Evolutionary conservation across 2,888 invertebrate genomes (phyloP).

Genomic region (Melanotus villosus): DNA sequence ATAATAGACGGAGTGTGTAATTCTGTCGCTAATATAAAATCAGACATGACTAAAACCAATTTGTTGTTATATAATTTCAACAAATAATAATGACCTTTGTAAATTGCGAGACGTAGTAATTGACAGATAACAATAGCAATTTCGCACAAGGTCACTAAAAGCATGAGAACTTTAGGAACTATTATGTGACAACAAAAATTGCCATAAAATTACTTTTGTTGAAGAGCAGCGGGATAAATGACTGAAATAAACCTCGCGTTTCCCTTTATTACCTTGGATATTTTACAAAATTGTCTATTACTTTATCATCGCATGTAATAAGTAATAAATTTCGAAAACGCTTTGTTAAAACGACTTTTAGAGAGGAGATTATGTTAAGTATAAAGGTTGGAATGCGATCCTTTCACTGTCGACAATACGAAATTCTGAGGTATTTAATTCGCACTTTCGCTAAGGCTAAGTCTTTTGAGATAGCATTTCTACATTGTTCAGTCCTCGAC

Average conservation of each 20-base stretch:
- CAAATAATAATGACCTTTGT: conserved; percentile 40
- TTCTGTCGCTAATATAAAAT: conserved; percentile 26
- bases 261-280: background rate
- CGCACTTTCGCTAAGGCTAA: too few species aligned
- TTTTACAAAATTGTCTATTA: too few species aligned
- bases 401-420: background rate
- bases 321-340: too few species aligned
- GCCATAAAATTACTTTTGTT: conserved; percentile 7
- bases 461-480: too few species aligned
- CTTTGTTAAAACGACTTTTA: too few species aligned
- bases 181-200: conserved; percentile 22
- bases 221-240: background rate
- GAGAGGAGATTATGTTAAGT: background rate
- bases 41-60: conserved; percentile 39
- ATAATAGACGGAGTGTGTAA: background rate
- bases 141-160: conserved; percentile 39
- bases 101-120: conserved; percentile 41
- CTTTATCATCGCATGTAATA: too few species aligned
- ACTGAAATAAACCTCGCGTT: background rate
- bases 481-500: too few species aligned
- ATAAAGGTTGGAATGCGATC: background rate
- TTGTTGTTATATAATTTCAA: conserved; percentile 35
- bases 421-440: too few species aligned
- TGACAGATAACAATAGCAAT: conserved; percentile 43
- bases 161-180: conserved; percentile 25